Base-by-base conservation (phyloP, 2,113 vertebrate genomes). In the Pycnonotus jocosus region DNA sequence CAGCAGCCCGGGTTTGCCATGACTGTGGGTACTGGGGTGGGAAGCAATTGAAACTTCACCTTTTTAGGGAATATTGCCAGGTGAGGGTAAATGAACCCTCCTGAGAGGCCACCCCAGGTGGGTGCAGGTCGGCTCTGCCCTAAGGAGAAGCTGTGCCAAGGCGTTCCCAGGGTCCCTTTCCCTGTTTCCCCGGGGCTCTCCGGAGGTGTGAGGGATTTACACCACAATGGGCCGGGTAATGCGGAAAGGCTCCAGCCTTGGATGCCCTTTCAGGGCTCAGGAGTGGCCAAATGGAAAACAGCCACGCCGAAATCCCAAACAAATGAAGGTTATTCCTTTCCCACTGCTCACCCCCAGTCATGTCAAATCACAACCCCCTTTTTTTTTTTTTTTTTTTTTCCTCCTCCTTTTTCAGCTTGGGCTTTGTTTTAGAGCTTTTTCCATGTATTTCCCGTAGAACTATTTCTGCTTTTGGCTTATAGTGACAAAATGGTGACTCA, bases 211-310 rank as follows among this genome's bases (percentile, higher is more conserved):
- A 65, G 81, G 24, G 78, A 51, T 84, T 79, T 68, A 6, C 86
- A 69, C 16, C 51, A 92, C 79, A 90, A 82, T 13, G 78, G 69
- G 66, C 91, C 8, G 9, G 64, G 87, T 53, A 61, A 95, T 54
- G 66, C 4, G 3, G 73, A 92, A 88, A 68, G 68, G 45, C 17
- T 21, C 85, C 81, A 13, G 15, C 18, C 86, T 73, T 77, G 94
- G 94, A 93, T 79, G 93, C 88, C 93, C 90, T 94, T 93, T 50
- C 68, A 30, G 85, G 71, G 62, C 68, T 90, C 22, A 14, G 28
- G 44, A 86, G 88, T 19, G 79, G 96, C 96, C 95, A 97, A 62
- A 85, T 95, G 95, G 93, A 95, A 89, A 65, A 74, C 40, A 82
- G 94, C 91, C 96, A 88, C 10, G 12, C 48, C 60, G 82, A 81